Percentiles rank a stretch among this genome's conserved stretches.
Conservation (phyloP, 64 coral and sea anemone genomes). For the Actinia equina region DNA sequence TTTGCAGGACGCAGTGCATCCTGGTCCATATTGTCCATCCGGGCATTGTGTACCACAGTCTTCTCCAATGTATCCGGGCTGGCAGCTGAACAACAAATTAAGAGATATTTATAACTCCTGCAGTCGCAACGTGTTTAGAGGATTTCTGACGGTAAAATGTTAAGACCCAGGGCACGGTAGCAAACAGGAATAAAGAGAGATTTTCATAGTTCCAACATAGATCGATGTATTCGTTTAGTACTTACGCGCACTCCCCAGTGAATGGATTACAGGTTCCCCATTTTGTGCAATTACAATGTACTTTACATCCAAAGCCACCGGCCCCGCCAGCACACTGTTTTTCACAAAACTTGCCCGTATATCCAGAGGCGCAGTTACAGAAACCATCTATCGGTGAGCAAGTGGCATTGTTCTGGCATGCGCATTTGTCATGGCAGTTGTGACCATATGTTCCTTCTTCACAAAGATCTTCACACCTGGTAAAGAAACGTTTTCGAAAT, state of each 20-base stretch:
- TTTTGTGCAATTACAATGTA: too few species aligned
- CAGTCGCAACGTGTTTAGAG: too few species aligned
- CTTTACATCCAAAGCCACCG: constrained; percentile 51
- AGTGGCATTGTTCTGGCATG: constrained; percentile 67
- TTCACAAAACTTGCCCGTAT: constrained; percentile 52
- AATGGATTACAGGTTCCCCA: constrained; percentile 87
- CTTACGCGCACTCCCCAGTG: constrained; percentile 75
- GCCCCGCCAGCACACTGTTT: constrained; percentile 41
- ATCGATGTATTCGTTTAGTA: neutral
- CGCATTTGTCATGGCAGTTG: constrained; percentile 44
- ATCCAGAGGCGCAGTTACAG: constrained; percentile 77
- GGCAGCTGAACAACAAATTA: constrained; percentile 24
- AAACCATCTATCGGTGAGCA: constrained; percentile 67
- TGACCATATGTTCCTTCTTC: constrained; percentile 41
- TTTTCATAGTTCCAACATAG: too few species aligned
- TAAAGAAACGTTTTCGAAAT: neutral
- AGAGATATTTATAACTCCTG: too few species aligned
- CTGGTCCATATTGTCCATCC: too few species aligned
- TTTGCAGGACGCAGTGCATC: constrained; percentile 48
- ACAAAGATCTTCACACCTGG: constrained; percentile 61
- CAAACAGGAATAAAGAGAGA: too few species aligned
- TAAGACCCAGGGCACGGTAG: too few species aligned
- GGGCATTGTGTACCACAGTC: constrained; percentile 31
- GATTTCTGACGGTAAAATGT: too few species aligned
- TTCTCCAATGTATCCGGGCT: constrained; percentile 48